Evolutionary conservation across 2,113 vertebrate species (phyloP).

Genomic region (Ceyx margarethae): DNA sequence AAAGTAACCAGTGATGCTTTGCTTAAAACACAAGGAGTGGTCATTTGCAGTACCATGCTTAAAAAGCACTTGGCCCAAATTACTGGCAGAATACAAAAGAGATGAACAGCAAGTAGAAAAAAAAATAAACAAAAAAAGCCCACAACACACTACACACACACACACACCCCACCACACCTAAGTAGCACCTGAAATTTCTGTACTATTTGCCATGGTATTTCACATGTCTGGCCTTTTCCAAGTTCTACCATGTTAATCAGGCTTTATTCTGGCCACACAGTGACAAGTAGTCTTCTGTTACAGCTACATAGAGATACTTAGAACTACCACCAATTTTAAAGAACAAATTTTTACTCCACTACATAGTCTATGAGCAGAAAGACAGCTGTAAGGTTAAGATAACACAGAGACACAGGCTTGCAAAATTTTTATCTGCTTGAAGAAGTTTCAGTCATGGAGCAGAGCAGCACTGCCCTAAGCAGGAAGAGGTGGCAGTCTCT

Average conservation of each 20-base stretch:
- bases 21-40: not conserved
- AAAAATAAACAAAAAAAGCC: not conserved
- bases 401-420: not conserved
- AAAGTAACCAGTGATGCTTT: not conserved
- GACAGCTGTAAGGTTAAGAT: not conserved
- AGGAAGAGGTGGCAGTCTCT: not conserved
- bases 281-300: not conserved
- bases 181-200: not conserved
- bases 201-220: not conserved
- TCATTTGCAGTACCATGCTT: not conserved
- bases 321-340: not conserved
- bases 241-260: not conserved
- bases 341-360: not conserved
- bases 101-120: not conserved
- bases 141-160: too few relatives aligned
- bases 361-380: not conserved
- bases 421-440: not conserved
- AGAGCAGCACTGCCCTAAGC: not conserved
- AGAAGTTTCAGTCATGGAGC: not conserved
- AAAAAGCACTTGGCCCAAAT: not conserved
- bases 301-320: not conserved
- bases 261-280: not conserved
- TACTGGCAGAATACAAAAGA: not conserved
- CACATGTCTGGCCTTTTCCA: not conserved
- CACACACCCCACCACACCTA: not conserved